A percentile compares a stretch with the other conserved stretches of the same genome.
Evolutionary conservation across 2,888 invertebrate species (phyloP).

Genomic region (Lymantria dispar): DNA sequence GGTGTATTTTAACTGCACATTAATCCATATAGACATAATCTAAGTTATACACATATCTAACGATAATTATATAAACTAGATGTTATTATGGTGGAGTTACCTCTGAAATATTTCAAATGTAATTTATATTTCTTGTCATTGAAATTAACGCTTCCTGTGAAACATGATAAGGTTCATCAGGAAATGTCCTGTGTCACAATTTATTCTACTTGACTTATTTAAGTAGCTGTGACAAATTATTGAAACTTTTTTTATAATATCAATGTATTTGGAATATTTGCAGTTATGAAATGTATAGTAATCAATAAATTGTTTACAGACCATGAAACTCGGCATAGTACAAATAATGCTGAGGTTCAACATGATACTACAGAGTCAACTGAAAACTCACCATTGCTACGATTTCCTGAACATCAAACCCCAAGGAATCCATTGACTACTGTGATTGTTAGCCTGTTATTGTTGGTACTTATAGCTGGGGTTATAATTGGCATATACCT

Average conservation of each 20-base stretch:
- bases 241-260: not conserved
- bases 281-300: slow-evolving; percentile 7
- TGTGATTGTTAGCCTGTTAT: slow-evolving; percentile 45
- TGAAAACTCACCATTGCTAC: slow-evolving; percentile 54
- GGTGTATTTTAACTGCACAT: too few relatives aligned
- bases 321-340: slow-evolving; percentile 57
- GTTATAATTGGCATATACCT: slow-evolving; percentile 64
- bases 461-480: slow-evolving; percentile 54
- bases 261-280: slow-evolving; percentile 17
- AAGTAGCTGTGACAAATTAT: slow-evolving; percentile 1
- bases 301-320: slow-evolving; percentile 39
- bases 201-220: slow-evolving; percentile 5
- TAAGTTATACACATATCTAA: not conserved
- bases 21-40: too few relatives aligned
- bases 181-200: slow-evolving; percentile 12
- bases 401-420: slow-evolving; percentile 35
- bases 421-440: slow-evolving; percentile 37
- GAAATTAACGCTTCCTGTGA: slow-evolving; percentile 15
- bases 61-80: not conserved
- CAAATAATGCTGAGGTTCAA: slow-evolving; percentile 37
- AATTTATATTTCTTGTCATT: slow-evolving; percentile 23
- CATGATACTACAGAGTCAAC: slow-evolving; percentile 9
- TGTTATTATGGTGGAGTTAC: slow-evolving; percentile 25
- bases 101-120: slow-evolving; percentile 26
- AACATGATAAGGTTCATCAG: slow-evolving; percentile 20